Conservation (phyloP, 2,113 vertebrate genomes). For the Hippopotamus amphibius region DNA sequence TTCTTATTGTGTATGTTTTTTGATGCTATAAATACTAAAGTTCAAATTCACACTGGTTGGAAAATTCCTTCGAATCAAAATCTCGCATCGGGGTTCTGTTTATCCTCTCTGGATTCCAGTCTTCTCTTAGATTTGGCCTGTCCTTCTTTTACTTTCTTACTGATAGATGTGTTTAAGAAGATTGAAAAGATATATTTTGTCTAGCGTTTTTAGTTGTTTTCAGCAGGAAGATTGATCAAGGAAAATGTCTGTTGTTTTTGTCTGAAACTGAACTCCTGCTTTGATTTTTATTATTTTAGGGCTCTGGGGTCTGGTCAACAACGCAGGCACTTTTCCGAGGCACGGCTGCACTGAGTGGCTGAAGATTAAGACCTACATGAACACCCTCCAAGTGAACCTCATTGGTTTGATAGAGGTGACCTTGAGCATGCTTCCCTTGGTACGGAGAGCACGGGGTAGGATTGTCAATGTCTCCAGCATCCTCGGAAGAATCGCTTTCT, state of each 20-base stretch:
- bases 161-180: neutral
- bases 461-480: conserved; percentile 85
- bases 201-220: conserved; percentile 50
- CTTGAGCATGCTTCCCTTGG: conserved; percentile 83
- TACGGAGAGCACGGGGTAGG: conserved; percentile 83
- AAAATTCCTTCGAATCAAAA: conserved; percentile 19
- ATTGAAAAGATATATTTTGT: neutral
- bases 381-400: conserved; percentile 82
- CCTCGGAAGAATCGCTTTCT: conserved; percentile 80
- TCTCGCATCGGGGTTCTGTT: neutral
- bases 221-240: neutral
- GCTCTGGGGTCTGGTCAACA: conserved; percentile 74
- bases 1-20: neutral
- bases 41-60: neutral
- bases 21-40: neutral
- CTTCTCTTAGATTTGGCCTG: neutral
- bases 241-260: neutral
- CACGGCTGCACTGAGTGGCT: neutral
- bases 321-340: neutral
- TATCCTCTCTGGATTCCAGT: neutral
- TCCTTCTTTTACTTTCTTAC: neutral
- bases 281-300: conserved; percentile 55
- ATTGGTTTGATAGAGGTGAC: conserved; percentile 84
- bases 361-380: neutral
- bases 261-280: neutral